Conservation (phyloP, 2,113 vertebrate genomes). For the Orycteropus afer region DNA sequence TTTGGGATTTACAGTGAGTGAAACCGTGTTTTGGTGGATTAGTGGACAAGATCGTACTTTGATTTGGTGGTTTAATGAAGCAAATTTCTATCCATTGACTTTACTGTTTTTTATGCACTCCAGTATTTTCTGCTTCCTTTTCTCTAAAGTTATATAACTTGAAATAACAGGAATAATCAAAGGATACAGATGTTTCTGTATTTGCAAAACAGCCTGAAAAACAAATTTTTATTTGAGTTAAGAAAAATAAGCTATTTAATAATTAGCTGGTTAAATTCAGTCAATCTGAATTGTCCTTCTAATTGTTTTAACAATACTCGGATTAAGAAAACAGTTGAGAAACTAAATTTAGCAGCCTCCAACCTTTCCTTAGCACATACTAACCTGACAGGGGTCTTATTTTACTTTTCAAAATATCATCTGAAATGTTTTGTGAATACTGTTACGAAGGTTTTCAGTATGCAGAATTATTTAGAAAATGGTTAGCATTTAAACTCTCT, state of each 20-base stretch:
- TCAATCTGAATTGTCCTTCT: slow-evolving; percentile 25
- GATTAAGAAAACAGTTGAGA: neutral
- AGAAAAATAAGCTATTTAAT: slow-evolving; percentile 26
- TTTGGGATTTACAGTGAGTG: slow-evolving; percentile 54
- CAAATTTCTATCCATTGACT: neutral
- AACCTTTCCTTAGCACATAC: neutral
- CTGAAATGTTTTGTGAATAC: neutral
- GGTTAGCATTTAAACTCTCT: neutral
- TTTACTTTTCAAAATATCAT: slow-evolving; percentile 55
- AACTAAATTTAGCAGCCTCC: neutral
- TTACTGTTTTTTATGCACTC: neutral
- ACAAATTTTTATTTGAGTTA: slow-evolving; percentile 35
- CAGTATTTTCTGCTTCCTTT: slow-evolving; percentile 38
- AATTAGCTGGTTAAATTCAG: slow-evolving; percentile 34
- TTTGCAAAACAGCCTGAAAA: slow-evolving; percentile 1
- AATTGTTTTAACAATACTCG: slow-evolving; percentile 24
- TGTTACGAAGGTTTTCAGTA: slow-evolving; percentile 54
- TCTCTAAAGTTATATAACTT: neutral
- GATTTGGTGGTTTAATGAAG: slow-evolving; percentile 15
- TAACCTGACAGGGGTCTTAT: slow-evolving; percentile 20
- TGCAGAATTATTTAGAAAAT: slow-evolving; percentile 27
- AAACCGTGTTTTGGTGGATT: slow-evolving; percentile 16
- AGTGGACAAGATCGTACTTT: slow-evolving; percentile 1
- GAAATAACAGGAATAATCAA: too few species aligned
- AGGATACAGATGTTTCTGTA: neutral